A percentile compares a stretch with the other conserved stretches of the same genome.
Conservation (phyloP, 2,113 vertebrate species). For the Pitta sordida region DNA sequence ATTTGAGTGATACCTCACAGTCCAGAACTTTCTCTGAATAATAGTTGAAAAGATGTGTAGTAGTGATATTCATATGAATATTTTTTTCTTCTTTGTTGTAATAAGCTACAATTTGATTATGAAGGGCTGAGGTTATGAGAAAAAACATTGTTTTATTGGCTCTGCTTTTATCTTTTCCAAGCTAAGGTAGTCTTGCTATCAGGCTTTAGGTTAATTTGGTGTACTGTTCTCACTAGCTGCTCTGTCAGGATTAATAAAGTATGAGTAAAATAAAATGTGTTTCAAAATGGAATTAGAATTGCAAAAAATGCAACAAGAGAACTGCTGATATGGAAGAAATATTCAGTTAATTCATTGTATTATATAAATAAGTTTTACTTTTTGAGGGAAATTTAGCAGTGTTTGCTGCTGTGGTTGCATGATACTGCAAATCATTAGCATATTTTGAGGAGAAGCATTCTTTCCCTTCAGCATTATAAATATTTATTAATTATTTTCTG, state of each 20-base stretch:
- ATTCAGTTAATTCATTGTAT: slow-evolving; percentile 5
- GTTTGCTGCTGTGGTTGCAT: background rate
- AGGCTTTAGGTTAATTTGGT: background rate
- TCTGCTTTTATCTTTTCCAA: background rate
- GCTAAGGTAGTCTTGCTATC: background rate
- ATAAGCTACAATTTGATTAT: background rate
- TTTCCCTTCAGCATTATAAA: background rate
- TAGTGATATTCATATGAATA: background rate
- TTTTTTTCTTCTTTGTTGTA: background rate
- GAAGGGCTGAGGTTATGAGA: background rate
- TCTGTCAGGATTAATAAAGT: slow-evolving; percentile 24
- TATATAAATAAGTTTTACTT: slow-evolving; percentile 9
- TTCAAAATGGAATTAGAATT: background rate
- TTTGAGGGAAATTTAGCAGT: background rate
- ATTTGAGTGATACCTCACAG: background rate
- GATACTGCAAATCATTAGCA: background rate
- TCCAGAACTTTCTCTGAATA: background rate
- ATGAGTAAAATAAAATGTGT: background rate
- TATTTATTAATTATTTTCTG: background rate
- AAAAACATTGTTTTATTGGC: background rate
- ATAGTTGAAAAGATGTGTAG: background rate
- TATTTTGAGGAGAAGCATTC: background rate
- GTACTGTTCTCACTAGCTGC: background rate
- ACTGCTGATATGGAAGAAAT: slow-evolving; percentile 33
- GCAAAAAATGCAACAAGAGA: background rate